These are phyloP conservation scores for Neotragus pygmaeus DNA, from an alignment of 2,113 vertebrate genomes.

Conservation along the genomic window DNA sequence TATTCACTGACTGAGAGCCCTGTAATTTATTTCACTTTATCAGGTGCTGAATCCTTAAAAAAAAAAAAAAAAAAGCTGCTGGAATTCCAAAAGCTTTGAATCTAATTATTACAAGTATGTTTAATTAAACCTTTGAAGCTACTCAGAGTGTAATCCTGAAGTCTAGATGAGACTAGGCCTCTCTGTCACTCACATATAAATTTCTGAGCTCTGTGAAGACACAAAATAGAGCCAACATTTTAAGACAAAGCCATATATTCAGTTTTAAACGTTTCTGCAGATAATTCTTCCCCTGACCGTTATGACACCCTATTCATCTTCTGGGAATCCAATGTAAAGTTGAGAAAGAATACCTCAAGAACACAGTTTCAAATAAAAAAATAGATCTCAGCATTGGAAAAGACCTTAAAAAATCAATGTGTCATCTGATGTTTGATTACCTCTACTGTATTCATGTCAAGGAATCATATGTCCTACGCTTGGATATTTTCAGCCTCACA, in stretches of 20 bases:
- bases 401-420: background rate
- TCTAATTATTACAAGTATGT: slow-evolving; percentile 77
- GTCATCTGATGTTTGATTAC: background rate
- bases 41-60: slow-evolving; percentile 78
- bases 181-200: slow-evolving; percentile 33
- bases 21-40: slow-evolving; percentile 82
- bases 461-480: background rate
- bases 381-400: background rate
- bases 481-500: background rate
- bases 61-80: slow-evolving; percentile 23
- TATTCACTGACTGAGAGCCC: slow-evolving; percentile 76
- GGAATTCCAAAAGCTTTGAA: slow-evolving; percentile 76
- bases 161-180: slow-evolving; percentile 71
- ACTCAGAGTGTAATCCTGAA: slow-evolving; percentile 56
- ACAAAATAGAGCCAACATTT: slow-evolving; percentile 5
- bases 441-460: background rate
- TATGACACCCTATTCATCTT: background rate
- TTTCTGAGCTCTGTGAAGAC: slow-evolving; percentile 20
- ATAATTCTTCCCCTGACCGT: background rate
- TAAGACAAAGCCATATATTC: slow-evolving; percentile 44
- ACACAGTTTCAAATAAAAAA: background rate
- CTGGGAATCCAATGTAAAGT: slow-evolving; percentile 1
- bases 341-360: background rate
- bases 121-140: slow-evolving; percentile 80
- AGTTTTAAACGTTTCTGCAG: background rate